Conservation (phyloP, 2,888 invertebrate species). For the Coelinius sp. region DNA sequence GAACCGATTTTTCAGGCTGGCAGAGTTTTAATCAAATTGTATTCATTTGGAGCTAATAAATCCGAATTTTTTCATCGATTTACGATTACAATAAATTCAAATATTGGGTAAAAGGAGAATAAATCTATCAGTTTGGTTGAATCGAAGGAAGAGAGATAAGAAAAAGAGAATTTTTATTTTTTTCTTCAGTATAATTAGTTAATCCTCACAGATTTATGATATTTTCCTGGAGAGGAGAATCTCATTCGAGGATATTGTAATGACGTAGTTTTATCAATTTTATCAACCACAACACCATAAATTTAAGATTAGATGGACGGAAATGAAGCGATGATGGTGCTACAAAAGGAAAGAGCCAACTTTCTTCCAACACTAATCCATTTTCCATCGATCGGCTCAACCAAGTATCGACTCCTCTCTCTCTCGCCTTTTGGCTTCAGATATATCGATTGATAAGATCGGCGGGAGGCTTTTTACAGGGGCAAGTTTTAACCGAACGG, state of each 20-base stretch:
- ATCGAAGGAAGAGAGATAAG: neutral
- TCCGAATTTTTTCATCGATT: neutral
- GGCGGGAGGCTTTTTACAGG: conserved; percentile 46
- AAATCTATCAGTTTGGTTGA: no score
- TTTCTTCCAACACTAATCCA: conserved; percentile 36
- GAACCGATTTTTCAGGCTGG: conserved; percentile 32
- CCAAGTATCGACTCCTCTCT: conserved; percentile 39
- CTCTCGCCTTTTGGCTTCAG: conserved; percentile 41
- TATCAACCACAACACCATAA: conserved; percentile 1
- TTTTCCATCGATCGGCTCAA: conserved; percentile 16
- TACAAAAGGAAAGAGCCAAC: conserved; percentile 40
- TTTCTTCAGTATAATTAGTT: neutral
- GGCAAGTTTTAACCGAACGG: conserved; percentile 42
- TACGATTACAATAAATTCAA: neutral
- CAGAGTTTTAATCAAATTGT: neutral
- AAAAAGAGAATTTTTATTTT: neutral
- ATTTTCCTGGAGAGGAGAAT: neutral
- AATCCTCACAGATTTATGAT: conserved; percentile 2
- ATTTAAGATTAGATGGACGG: neutral
- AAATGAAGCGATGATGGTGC: conserved; percentile 9
- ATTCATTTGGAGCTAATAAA: neutral
- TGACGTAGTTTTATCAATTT: neutral
- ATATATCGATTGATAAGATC: conserved; percentile 49
- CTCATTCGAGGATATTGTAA: neutral
- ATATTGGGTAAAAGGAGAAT: no score